Base-by-base conservation (phyloP, 2,797 vertebrate genomes). In the Staurois parvus region DNA sequence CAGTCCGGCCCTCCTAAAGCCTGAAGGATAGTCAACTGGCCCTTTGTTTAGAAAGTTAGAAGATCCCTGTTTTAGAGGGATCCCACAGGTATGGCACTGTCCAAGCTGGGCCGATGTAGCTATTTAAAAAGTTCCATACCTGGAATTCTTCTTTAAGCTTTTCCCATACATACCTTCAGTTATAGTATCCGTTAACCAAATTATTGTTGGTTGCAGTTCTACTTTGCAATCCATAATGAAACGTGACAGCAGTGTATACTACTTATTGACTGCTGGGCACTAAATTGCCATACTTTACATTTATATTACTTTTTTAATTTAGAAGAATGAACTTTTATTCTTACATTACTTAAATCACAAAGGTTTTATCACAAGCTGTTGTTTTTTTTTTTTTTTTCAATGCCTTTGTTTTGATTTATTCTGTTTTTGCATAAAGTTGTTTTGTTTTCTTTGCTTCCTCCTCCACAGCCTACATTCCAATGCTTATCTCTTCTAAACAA, bases 401-500 rank as follows among this genome's bases (percentile, higher is more conserved):
- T 67, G 1, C 10, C 13, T 42, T 72, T 86, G 28, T 59, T 68
- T 59, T 72, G 30, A 77, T 76, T 76, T 48, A 32, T 68, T 86
- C 70, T 52, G n/a, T 12, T 77, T 82, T 74, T 21, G 29, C 66
- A 56, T 79, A 30, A 72, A 42, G 34, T 82, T 83, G n/a, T 66
- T 8, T 62, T 80, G 45, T 59, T 40, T 48, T 73, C 45, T 17
- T 37, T 40, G 30, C 37, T 56, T n/a, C 29, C 56, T 72, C 29
- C 37, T 78, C 74, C 37, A 67, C 79, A 64, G 29, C 81, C 52
- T 78, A 37, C 66, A 83, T 83, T 72, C 68, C 75, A 64, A n/a
- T 78, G 67, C 40, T 86, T 82, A 77, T 86, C 79, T 82, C 19
- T 78, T 30, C 74, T 52, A 83, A 83, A 73, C 79, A 78, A 82